Conservation (phyloP, 2,888 invertebrate genomes). For the Apocheima hispidaria region DNA sequence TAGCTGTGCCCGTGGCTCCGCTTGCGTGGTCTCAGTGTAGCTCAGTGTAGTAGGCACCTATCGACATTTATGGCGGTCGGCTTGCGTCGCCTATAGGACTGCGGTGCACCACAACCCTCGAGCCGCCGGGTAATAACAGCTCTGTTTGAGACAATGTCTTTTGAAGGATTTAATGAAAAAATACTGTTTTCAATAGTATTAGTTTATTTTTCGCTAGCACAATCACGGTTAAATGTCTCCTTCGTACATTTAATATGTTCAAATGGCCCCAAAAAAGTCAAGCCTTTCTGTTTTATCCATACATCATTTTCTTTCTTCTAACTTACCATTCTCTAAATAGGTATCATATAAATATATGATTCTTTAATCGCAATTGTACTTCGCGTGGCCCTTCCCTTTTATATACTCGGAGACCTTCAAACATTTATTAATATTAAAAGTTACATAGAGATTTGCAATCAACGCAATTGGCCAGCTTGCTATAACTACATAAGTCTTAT, state of each 20-base stretch:
- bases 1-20: no score
- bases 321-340: slow-evolving; percentile 12
- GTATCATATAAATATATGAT: slow-evolving; percentile 24
- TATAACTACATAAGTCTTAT: not conserved
- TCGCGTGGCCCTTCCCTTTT: slow-evolving; percentile 19
- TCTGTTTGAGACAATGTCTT: no score
- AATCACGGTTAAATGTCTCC: slow-evolving; percentile 41
- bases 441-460: slow-evolving; percentile 15
- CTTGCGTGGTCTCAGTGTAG: no score
- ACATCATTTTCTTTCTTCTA: slow-evolving; percentile 16
- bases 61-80: no score
- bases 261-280: slow-evolving; percentile 28
- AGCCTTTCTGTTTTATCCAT: slow-evolving; percentile 6
- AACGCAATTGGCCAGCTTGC: slow-evolving; percentile 10
- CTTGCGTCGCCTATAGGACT: no score
- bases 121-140: no score
- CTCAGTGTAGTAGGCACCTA: no score
- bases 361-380: slow-evolving; percentile 34
- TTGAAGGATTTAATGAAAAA: not conserved
- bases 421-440: slow-evolving; percentile 25
- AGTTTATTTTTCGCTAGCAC: slow-evolving; percentile 41
- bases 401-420: slow-evolving; percentile 26
- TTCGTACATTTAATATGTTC: slow-evolving; percentile 10
- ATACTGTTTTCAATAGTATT: slow-evolving; percentile 22
- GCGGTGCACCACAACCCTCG: no score